Evolutionary conservation across 2,797 vertebrate species (phyloP).

Genomic region (Eulemur coronatus): DNA sequence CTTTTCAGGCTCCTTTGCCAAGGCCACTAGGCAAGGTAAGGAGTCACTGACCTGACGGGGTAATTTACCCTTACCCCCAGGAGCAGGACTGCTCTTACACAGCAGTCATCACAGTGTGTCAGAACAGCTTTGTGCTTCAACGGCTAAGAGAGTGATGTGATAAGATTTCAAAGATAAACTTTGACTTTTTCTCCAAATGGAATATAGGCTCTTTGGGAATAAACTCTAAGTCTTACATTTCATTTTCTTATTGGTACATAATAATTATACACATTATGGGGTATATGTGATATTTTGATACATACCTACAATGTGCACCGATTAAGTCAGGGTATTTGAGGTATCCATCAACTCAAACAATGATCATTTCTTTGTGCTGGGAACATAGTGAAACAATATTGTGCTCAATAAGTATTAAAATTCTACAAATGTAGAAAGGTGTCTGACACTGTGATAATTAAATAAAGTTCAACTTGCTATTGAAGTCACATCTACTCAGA

Average conservation of each 20-base stretch:
- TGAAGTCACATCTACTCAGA: slow-evolving; percentile 44
- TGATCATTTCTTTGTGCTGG: background rate
- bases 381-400: slow-evolving; percentile 19
- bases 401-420: slow-evolving; percentile 47
- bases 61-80: background rate
- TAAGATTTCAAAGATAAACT: background rate
- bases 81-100: background rate
- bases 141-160: background rate
- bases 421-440: slow-evolving; percentile 27
- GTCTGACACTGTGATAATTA: slow-evolving; percentile 55
- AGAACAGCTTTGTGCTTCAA: background rate
- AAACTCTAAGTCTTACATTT: background rate
- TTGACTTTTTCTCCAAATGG: background rate
- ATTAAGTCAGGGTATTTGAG: background rate
- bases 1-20: background rate
- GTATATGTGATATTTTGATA: background rate
- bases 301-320: background rate
- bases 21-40: background rate
- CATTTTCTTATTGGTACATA: background rate
- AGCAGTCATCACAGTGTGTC: background rate
- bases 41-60: background rate
- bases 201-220: background rate
- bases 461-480: slow-evolving; percentile 61
- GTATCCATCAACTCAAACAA: background rate
- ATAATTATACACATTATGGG: background rate